phyloP scores from a whole-genome alignment of 2,888 invertebrate species.

The Dendrolimus houi region DNA sequence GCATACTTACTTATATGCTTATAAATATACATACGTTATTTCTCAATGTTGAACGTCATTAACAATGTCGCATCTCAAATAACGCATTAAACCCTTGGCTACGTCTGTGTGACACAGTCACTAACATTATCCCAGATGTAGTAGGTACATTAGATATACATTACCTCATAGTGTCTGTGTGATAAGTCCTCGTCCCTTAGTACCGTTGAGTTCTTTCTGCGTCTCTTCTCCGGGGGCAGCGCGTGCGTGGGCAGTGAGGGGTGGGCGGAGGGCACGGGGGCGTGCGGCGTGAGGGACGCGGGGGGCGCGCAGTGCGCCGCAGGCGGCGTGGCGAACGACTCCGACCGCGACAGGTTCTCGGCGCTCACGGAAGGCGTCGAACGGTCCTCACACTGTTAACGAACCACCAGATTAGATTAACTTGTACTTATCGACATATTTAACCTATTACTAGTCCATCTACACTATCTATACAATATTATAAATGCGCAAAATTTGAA shows the following conservation, averaged over 20 bases:
- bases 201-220: conserved; percentile 63
- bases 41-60: no score
- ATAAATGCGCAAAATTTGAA: no score
- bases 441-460: no score
- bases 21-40: no score
- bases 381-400: conserved; percentile 57
- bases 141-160: no score
- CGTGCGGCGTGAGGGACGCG: conserved; percentile 43
- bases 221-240: conserved; percentile 49
- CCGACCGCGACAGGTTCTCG: conserved; percentile 64
- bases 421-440: no score
- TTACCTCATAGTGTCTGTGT: conserved; percentile 63
- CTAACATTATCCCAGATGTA: no score
- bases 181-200: conserved; percentile 57
- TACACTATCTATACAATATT: no score
- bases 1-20: no score
- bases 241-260: conserved; percentile 19
- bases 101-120: no score
- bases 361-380: conserved; percentile 67
- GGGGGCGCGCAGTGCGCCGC: conserved; percentile 53
- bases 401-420: neutral
- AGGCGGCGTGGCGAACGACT: conserved; percentile 60
- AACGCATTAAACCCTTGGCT: no score
- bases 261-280: conserved; percentile 27
- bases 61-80: no score